phyloP scores from a whole-genome alignment of 2,113 vertebrate species.

The Tragulus kanchil region DNA sequence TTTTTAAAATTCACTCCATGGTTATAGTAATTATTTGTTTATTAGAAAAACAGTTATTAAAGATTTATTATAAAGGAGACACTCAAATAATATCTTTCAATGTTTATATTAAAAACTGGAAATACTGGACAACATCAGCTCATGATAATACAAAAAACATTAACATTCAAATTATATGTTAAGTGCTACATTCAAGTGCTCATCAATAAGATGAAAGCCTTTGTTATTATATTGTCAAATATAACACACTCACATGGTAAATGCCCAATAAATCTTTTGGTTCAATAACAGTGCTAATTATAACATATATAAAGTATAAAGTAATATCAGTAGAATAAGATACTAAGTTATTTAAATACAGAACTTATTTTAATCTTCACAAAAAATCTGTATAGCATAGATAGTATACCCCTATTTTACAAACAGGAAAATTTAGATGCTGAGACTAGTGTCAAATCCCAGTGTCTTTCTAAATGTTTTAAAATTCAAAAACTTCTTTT shows the following conservation, averaged over 20 bases:
- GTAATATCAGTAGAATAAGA: background rate
- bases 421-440: background rate
- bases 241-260: background rate
- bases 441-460: background rate
- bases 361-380: background rate
- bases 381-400: background rate
- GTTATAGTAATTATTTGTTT: background rate
- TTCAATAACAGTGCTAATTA: background rate
- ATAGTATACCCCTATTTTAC: background rate
- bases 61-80: background rate
- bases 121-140: background rate
- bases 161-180: background rate
- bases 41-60: conserved; percentile 8
- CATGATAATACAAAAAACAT: background rate
- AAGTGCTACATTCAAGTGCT: background rate
- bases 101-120: background rate
- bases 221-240: background rate
- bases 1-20: background rate
- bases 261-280: background rate
- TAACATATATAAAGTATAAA: background rate
- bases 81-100: background rate
- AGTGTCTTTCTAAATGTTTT: background rate
- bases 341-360: background rate
- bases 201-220: background rate
- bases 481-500: background rate